Evolutionary conservation across 2,888 invertebrate genomes (phyloP).

Genomic region (Galerucella nymphaeae): DNA sequence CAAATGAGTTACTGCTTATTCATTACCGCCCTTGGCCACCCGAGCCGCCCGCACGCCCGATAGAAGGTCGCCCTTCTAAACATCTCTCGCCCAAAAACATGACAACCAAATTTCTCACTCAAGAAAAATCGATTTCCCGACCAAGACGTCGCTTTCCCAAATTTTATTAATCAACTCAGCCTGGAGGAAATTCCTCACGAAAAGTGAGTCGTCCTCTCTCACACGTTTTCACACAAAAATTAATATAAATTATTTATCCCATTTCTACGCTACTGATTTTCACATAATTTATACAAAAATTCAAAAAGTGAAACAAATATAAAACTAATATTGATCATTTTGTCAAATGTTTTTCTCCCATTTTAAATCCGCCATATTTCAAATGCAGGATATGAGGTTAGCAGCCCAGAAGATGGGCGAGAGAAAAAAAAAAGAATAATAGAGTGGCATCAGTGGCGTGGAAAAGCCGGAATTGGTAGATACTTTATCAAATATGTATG

Average conservation of each 20-base stretch:
- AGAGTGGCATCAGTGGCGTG: background rate
- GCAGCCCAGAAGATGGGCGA: background rate
- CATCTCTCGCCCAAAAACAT: conserved; percentile 50
- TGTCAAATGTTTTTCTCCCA: conserved; percentile 31
- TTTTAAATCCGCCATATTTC: conserved; percentile 33
- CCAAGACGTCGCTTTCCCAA: conserved; percentile 30
- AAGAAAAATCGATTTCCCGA: conserved; percentile 46
- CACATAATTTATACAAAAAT: background rate
- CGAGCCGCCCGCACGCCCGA: conserved; percentile 5
- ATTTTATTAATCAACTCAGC: conserved; percentile 33
- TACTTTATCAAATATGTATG: background rate
- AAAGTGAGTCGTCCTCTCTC: conserved; percentile 7
- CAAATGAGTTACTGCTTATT: conserved; percentile 61
- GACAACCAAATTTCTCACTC: conserved; percentile 53
- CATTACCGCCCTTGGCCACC: conserved; percentile 47
- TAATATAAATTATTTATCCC: background rate
- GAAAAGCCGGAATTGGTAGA: background rate
- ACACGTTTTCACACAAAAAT: background rate
- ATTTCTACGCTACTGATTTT: background rate
- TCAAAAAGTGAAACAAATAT: conserved; percentile 12
- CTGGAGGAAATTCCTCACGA: conserved; percentile 11
- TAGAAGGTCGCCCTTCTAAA: conserved; percentile 50
- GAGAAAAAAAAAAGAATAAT: background rate
- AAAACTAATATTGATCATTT: conserved; percentile 33
- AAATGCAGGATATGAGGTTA: conserved; percentile 14